Base-by-base conservation (phyloP, 2,797 vertebrate species). In the Meda fulgida region DNA sequence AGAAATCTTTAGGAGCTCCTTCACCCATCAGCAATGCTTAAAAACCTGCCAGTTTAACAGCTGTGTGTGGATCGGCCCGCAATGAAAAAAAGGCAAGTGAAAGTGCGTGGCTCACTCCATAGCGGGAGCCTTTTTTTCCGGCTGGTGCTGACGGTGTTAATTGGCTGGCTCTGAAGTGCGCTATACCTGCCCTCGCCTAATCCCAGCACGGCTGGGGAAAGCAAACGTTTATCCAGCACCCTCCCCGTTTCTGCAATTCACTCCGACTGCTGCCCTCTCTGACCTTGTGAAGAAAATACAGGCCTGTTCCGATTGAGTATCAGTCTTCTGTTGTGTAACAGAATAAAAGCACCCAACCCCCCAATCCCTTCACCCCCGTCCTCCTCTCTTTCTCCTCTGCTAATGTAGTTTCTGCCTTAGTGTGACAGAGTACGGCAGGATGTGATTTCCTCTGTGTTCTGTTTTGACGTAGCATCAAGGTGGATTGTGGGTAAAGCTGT, bases 1-100 rank as follows among this genome's bases (percentile, higher is more conserved):
- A 89, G 93, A 94, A 94, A 94, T 94, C 94, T 95, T 94, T 92
- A 92, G 92, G 92, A 94, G 93, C 92, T 94, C 93, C 91, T 73
- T 91, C 92, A 91, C 91, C 92, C 92, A 91, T 92, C 88, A 85
- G 91, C 89, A 40, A 92, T 93, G 89, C 92, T 94, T 92, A 92
- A 93, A 93, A 94, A 86, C 84, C 93, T 91, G 92, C 91, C 92
- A 93, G 92, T 93, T 92, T 91, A 95, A 94, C 93, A 95, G 94
- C 93, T 94, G 94, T 93, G 94, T 92, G 91, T 87, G 91, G 90
- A 91, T 91, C 86, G 88, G 92, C 90, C 92, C 88, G 63, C 91
- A 91, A 95, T 87, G 77, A 89, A 90, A 91, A n/a, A 89, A 43
- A 53, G 34, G 80, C 82, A 70, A 85, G 76, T 72, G 89, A 79